These are phyloP conservation scores for Gallinago solitaria DNA, from an alignment of 2,797 vertebrate genomes.

Conservation along the genomic window DNA sequence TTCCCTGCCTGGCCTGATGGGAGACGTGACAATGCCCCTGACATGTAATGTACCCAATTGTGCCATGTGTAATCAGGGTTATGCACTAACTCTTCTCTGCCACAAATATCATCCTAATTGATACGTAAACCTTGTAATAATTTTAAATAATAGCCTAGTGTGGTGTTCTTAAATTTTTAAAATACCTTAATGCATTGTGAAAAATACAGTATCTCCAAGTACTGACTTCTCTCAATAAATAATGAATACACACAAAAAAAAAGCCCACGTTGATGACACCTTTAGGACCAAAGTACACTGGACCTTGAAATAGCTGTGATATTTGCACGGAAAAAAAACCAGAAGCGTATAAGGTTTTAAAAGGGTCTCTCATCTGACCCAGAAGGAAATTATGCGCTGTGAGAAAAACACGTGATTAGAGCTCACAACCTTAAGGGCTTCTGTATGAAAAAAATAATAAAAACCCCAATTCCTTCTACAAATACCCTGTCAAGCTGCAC, in stretches of 20 bases:
- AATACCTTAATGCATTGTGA: not conserved
- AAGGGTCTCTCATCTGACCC: not conserved
- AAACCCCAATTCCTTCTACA: not conserved
- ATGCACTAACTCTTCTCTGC: not conserved
- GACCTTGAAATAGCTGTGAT: not conserved
- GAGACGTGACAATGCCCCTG: not conserved
- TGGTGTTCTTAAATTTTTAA: not conserved
- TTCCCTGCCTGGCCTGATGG: not conserved
- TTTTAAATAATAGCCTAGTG: not conserved
- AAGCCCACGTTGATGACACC: not conserved
- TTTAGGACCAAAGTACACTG: not conserved
- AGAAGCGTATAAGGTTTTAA: not conserved
- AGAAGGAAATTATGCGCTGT: not conserved
- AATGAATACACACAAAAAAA: not conserved
- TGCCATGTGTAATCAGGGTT: not conserved
- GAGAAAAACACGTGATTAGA: not conserved
- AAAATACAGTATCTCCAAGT: not conserved
- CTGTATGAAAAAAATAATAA: not conserved
- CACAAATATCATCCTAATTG: not conserved
- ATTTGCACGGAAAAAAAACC: not conserved
- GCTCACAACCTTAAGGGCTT: not conserved
- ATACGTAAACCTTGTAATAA: not conserved
- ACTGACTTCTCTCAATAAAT: not conserved
- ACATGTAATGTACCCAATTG: fast-evolving
- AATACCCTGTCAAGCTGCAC: too few relatives aligned